Base-by-base conservation (phyloP, 2,888 invertebrate genomes). In the Hypercompe scribonia region DNA sequence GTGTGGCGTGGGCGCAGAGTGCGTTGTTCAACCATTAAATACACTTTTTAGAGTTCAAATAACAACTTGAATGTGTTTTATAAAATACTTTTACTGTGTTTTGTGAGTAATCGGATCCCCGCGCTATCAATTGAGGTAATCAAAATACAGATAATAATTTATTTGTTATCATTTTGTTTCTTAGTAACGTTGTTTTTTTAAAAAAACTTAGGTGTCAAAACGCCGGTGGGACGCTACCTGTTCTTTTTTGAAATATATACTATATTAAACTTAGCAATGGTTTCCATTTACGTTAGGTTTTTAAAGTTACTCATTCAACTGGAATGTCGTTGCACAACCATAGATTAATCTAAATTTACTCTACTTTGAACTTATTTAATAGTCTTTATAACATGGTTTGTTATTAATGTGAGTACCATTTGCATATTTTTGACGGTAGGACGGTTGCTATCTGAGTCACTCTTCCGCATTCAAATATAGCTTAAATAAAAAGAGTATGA, bases 1-100 rank as follows among this genome's bases (percentile, higher is more conserved):
- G 94, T 93, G 94, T 91, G 94, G 93, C 93, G 93, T 91, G 90
- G 92, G 91, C 90, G 90, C 87, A 85, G 85, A 89, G 90, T 92
- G 91, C 90, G 87, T 92, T 92, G 89, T 90, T 91, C 91, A 90
- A 92, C 90, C 91, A 90, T 91, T 87, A 90, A 91, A 84, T 84
- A 84, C 83, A 81, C 79, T 81, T 71, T 81, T 83, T 80, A 80
- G 75, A 84, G 75, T 81, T 83, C 74, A 69, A 89, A 88, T 88
- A 90, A 89, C 88, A 86, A 86, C 39, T 87, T 86, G 85, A 31
- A 84, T 84, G 88, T 88, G 87, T 87, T 84, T 86, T 78, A 81
- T 78, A 77, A 81, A 71, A 71, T 82, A 85, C 84, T 88, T 89
- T 86, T 81, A 77, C 70, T 84, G 89, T 90, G 90, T 81, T 81